Evolutionary conservation across 2,888 invertebrate species (phyloP), one percentile per base, ranked within the genome.

Genomic region (Ommatoiulus sabulosus): DNA sequence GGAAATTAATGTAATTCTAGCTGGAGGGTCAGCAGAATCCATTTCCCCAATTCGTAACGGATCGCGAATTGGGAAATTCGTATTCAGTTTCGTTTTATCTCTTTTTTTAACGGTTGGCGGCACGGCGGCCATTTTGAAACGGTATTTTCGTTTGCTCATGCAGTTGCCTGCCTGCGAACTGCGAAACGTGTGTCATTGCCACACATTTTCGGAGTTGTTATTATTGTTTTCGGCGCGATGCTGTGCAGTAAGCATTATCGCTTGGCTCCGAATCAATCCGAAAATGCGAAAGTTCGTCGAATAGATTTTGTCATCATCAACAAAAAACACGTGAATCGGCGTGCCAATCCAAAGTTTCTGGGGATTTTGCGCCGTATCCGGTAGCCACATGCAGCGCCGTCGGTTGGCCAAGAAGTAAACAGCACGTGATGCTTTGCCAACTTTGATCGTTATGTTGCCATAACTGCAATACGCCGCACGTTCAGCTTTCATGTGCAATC

Each of bases 241-340:
- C 35, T 35, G 35, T 35, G 57, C 17, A 57, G 57, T 57, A 57
- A 57, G 57, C 57, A 17, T 17, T 57, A 57, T 57, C 57, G 57
- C 57, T 57, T 57, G 57, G 57, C 57, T 57, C 57, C 57, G 57
- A 57, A 57, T 57, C 57, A 57, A 57, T 57, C 7, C 15, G 57
- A 5, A 57, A 57, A 10, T 57, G 57, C 57, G 57, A 57, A 35
- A 57, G 57, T 57, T 57, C 57, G 57, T 17, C 57, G 57, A 57
- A 57, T 57, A 57, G 57, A 57, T 57, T 57, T 57, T 57, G 57
- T 57, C 57, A 57, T 57, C 57, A 17, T 46, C 46, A 46, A 46
- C 46, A 3, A 46, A 35, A 57, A 57, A 57, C 57, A 57, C 12
- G 57, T 4, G 15, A 57, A 17, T 57, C 35, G 35, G 35, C 35